Percentiles rank a stretch among this genome's conserved stretches.
These are phyloP conservation scores for Notolepis coatsorum DNA, from an alignment of 2,797 vertebrate species.

Conservation along the genomic window DNA sequence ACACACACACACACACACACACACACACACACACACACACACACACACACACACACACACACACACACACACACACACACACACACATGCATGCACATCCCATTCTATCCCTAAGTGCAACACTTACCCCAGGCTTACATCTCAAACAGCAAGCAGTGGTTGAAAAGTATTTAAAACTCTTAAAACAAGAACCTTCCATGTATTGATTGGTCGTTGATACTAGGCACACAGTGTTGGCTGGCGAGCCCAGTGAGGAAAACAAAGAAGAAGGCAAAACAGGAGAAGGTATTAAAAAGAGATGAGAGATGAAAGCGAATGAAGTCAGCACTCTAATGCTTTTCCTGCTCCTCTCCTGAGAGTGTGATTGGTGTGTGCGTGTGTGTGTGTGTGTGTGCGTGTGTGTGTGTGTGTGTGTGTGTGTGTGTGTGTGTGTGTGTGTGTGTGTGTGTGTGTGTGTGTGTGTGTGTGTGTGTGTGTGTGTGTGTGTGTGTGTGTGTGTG, in stretches of 20 bases:
- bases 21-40: slow-evolving; percentile 19
- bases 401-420: slow-evolving; percentile 16
- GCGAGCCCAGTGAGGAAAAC: slow-evolving; percentile 49
- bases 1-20: slow-evolving; percentile 21
- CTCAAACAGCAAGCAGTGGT: slow-evolving; percentile 11
- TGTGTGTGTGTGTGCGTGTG: slow-evolving; percentile 4
- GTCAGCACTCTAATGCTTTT: slow-evolving; percentile 70
- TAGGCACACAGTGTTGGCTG: slow-evolving; percentile 40
- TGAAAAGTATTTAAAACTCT: slow-evolving; percentile 36
- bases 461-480: neutral
- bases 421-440: slow-evolving; percentile 17
- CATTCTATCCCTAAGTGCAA: neutral
- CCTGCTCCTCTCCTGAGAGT: slow-evolving; percentile 61
- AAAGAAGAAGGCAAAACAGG: slow-evolving; percentile 53
- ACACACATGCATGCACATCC: neutral
- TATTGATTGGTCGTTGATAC: slow-evolving; percentile 61
- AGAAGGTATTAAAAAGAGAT: slow-evolving; percentile 75
- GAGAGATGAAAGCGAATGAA: slow-evolving; percentile 75
- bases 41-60: slow-evolving; percentile 3
- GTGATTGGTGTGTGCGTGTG: neutral
- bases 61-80: slow-evolving; percentile 3
- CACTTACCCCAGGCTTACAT: slow-evolving; percentile 6
- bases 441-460: too few species aligned
- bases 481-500: neutral
- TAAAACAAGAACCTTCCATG: slow-evolving; percentile 26